These are phyloP conservation scores for Papilio aristodemus DNA, from an alignment of 1,140 invertebrate species.

Conservation along the genomic window DNA sequence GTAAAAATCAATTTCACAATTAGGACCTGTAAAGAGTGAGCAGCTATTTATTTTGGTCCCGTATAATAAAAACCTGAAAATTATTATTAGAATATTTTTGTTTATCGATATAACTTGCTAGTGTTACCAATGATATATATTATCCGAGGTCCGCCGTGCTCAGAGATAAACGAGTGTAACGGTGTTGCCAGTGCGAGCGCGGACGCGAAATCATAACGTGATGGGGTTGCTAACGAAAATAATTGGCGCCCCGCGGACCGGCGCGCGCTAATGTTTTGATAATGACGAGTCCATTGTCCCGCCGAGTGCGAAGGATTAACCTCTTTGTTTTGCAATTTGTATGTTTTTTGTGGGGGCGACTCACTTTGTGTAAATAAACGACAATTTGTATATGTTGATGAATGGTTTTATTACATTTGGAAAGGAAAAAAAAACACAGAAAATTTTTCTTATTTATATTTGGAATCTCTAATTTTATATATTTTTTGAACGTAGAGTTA, in stretches of 20 bases:
- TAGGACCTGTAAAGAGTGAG: no score
- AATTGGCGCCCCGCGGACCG: conserved; percentile 74
- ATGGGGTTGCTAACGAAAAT: conserved; percentile 69
- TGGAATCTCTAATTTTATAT: no score
- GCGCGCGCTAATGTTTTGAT: conserved; percentile 72
- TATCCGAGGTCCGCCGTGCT: background rate
- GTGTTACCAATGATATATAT: background rate
- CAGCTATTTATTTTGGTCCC: no score
- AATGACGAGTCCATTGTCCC: conserved; percentile 67
- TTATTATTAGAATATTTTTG: background rate
- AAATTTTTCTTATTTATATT: no score
- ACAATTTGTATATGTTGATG: background rate
- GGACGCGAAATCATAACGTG: conserved; percentile 49
- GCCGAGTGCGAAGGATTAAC: conserved; percentile 43
- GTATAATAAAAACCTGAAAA: no score
- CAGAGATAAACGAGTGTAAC: conserved; percentile 58
- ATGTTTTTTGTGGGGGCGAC: conserved; percentile 49
- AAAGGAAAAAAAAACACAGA: no score
- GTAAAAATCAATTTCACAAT: no score
- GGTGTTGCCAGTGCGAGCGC: conserved; percentile 61
- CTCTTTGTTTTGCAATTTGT: conserved; percentile 71
- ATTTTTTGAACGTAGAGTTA: no score
- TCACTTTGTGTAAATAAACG: conserved; percentile 54
- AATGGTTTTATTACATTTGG: background rate
- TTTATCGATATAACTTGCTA: background rate